Evolutionary conservation across 2,113 vertebrate genomes (phyloP), one percentile per base, ranked within the genome.

Genomic region (Neogale vison): DNA sequence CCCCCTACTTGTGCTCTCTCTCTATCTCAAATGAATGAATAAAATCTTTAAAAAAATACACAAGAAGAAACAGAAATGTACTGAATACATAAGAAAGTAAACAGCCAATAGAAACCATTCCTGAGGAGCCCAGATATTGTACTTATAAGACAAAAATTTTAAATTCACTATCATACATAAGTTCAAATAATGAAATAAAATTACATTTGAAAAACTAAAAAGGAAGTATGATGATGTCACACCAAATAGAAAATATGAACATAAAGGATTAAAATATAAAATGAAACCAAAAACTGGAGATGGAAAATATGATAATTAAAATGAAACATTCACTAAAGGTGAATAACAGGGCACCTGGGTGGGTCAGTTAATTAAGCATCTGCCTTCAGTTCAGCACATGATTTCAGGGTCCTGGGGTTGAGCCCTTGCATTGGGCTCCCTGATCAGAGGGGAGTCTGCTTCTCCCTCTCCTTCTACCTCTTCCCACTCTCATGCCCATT

Each of bases 111-210:
- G 29, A 65, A 89, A 69, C 12, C 74, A 0, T 55, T 65, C 9
- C 42, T 67, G 47, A 47, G n/a, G 14, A 76, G 45, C 6, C 12
- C 65, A 82, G 57, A 59, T 83, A 76, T 18, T 90, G 10, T 23
- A 47, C 45, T 63, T 88, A 88, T 1, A 61, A 71, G 69, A 47
- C 17, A 71, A 88, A 88, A n/a, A 55, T 6, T 92, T 88, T 63
- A 95, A 84, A 26, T 84, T 9, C 36, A 18, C 45, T 83, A 90
- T 84, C 59, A 90, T 45, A 72, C 20, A 82, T 39, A 52, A 39
- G 84, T 57, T 83, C 17, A 95, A 76, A 45, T 39, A 90, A 86
- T 15, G 24, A 84, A 85, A 92, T n/a, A 15, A 89, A 89, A 92
- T 74, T 77, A 82, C 23, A 90, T 57, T 65, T 74, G 24, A 36